These are phyloP conservation scores for Scaptomyza hsui DNA, from an alignment of 1,140 invertebrate genomes.

Conservation along the genomic window DNA sequence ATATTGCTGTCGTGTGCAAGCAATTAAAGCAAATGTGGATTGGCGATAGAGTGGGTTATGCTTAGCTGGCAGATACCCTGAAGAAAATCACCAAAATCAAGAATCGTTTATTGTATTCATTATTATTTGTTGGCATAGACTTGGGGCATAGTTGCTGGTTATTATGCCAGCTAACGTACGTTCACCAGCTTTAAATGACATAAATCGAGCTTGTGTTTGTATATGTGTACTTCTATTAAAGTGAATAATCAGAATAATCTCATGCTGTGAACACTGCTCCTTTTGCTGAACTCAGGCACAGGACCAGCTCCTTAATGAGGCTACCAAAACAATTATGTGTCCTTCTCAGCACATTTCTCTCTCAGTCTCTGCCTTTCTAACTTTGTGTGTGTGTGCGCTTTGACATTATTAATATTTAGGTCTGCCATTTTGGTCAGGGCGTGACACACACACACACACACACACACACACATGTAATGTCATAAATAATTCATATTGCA, in stretches of 20 bases:
- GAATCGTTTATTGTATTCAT: not conserved
- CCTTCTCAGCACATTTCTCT: conserved; percentile 8
- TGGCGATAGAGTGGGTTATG: not conserved
- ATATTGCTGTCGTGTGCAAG: not conserved
- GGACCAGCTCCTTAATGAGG: conserved; percentile 41
- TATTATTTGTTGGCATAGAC: not conserved
- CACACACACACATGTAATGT: conserved; percentile 1
- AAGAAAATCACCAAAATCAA: too few relatives aligned
- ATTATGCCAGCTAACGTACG: not conserved
- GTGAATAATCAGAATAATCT: conserved; percentile 51
- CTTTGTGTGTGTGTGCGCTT: conserved; percentile 12
- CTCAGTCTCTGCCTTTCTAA: not conserved
- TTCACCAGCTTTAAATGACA: conserved; percentile 10
- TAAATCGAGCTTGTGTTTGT: conserved; percentile 13
- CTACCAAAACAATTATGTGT: conserved; percentile 51
- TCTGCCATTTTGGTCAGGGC: conserved; percentile 40
- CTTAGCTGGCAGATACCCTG: not conserved
- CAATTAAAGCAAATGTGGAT: conserved; percentile 15
- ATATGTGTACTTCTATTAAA: conserved; percentile 27
- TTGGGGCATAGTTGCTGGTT: not conserved
- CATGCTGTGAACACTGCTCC: conserved; percentile 32
- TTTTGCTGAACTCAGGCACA: conserved; percentile 28
- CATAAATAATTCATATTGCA: conserved; percentile 47
- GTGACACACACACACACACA: conserved; percentile 18
- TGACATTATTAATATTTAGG: conserved; percentile 53